These are phyloP conservation scores for Scaptomyza pallida DNA, from an alignment of 1,140 invertebrate genomes.

Conservation along the genomic window DNA sequence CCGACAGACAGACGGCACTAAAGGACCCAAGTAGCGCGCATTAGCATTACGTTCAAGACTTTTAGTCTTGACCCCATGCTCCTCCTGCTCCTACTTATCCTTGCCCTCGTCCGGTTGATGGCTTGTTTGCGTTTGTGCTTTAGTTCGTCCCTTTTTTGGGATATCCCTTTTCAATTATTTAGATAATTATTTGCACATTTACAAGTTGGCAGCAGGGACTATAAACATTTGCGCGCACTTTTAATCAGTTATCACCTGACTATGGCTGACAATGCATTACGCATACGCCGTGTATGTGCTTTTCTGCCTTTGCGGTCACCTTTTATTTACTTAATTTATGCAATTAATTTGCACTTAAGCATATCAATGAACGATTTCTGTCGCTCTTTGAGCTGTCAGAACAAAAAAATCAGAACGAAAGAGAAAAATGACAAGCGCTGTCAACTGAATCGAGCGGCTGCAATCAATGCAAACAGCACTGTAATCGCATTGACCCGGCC, in stretches of 20 bases:
- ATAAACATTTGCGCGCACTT: not conserved
- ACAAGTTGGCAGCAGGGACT: conserved; percentile 25
- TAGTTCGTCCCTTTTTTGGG: conserved; percentile 29
- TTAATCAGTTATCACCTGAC: conserved; percentile 55
- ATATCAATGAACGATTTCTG: conserved; percentile 35
- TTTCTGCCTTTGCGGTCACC: conserved; percentile 18
- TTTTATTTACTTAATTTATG: conserved; percentile 51
- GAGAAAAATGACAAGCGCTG: conserved; percentile 59
- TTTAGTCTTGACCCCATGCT: conserved; percentile 10
- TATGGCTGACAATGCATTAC: conserved; percentile 58
- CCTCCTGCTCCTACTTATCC: not conserved
- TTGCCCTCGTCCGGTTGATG: conserved; percentile 15
- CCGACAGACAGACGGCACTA: no score
- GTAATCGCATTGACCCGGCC: conserved; percentile 72
- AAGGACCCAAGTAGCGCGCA: conserved; percentile 18
- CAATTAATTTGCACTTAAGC: conserved; percentile 77
- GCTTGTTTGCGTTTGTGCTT: conserved; percentile 20
- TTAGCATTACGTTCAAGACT: conserved; percentile 23
- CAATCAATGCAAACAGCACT: conserved; percentile 74
- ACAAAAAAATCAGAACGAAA: conserved; percentile 26
- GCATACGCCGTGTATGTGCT: conserved; percentile 48
- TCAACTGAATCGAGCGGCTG: conserved; percentile 57
- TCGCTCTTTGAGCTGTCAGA: conserved; percentile 39
- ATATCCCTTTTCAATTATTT: conserved; percentile 77
- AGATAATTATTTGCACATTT: conserved; percentile 78